Conservation (phyloP, 2,888 invertebrate genomes). For the Leptopterna dolabrata region DNA sequence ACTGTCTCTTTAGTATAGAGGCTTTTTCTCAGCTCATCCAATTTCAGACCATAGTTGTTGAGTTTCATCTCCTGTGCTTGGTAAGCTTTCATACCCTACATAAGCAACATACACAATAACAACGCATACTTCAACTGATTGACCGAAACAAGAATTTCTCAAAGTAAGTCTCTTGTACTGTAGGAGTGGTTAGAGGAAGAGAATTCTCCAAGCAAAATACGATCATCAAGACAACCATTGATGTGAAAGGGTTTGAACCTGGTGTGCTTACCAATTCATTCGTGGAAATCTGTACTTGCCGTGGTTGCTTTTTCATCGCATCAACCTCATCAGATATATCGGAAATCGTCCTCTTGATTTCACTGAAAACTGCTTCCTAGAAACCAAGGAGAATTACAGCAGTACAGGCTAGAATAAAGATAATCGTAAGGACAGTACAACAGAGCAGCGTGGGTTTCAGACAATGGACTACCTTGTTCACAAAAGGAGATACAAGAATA, state of each 20-base stretch:
- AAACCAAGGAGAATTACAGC: background rate
- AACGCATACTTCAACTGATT: background rate
- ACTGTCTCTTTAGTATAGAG: slow-evolving; percentile 55
- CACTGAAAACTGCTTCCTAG: slow-evolving; percentile 56
- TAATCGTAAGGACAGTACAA: too few species aligned
- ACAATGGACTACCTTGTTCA: too few species aligned
- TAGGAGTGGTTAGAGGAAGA: background rate
- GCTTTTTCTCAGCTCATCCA: slow-evolving; percentile 57
- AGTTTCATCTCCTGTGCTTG: slow-evolving; percentile 58
- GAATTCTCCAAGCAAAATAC: too few species aligned
- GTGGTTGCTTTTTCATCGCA: slow-evolving; percentile 51
- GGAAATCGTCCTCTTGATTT: slow-evolving; percentile 51
- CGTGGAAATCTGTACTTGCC: slow-evolving; percentile 47
- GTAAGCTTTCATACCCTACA: slow-evolving; percentile 54
- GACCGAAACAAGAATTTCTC: background rate
- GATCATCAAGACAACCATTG: too few species aligned
- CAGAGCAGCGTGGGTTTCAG: too few species aligned
- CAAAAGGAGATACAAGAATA: too few species aligned
- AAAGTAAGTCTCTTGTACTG: background rate
- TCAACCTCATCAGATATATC: slow-evolving; percentile 57
- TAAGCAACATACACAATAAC: background rate
- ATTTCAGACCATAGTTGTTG: slow-evolving; percentile 57
- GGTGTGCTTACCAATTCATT: slow-evolving; percentile 31
- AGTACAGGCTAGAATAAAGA: too few species aligned
- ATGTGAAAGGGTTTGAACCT: too few species aligned